Evolutionary conservation across 2,113 vertebrate species (phyloP), one percentile per base, ranked within the genome.

Genomic region (Microcebus ravelobensis): DNA sequence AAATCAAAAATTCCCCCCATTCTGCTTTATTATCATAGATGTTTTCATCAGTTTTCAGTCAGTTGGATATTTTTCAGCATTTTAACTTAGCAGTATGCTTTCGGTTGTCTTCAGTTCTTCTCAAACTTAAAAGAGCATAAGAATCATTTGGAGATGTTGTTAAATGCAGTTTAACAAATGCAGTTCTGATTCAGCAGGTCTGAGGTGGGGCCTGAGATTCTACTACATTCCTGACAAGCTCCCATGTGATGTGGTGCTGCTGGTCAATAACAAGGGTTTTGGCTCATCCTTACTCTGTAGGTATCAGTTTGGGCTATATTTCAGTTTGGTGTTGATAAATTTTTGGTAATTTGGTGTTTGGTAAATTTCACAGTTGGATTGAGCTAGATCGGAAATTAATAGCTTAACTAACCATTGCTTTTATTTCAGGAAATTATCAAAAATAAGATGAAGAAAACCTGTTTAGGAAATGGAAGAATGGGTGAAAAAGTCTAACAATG

Each of bases 331-430:
- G 10, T 36, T 50, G 34, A 27, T 34, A 84, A 5, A 42, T 42
- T 42, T 39, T 42, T 42, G 42, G 42, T 42, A 42, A 42, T 42
- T 42, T 42, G 42, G 48, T 15, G 59, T 36, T 85, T 87, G 83
- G 63, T 96, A 48, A 59, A 39, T 91, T 70, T 82, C 42, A 27
- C 12, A 87, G 0, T 36, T 93, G 65, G 50, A 23, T 61, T 82
- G 89, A 63, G n/a, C 23, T 92, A 61, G 25, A 59, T 74, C 25
- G 45, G 34, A 95, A 97, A 85, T 90, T 36, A 92, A 68, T 79
- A 34, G 15, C 76, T 90, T 70, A 80, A 25, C 67, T 77, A 77
- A 29, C 59, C 34, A 50, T 70, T 89, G 48, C 34, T 31, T 71
- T 86, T 59, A 85, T 86, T 86, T 94, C 48, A 82, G n/a, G 29